phyloP scores from a whole-genome alignment of 35 echinoderm and acorn worm species.

The Eucidaris tribuloides region DNA sequence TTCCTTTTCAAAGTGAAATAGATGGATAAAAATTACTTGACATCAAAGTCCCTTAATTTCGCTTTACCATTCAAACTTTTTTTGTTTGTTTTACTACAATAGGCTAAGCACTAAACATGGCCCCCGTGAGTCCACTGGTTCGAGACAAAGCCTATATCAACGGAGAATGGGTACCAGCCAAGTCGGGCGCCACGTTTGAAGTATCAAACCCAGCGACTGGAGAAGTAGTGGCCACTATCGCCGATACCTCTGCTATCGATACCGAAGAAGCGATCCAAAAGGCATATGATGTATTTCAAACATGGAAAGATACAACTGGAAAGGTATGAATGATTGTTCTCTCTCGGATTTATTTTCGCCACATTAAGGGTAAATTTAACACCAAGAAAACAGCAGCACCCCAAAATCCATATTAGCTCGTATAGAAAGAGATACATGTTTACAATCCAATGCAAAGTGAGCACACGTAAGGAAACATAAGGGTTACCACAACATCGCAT shows the following conservation, averaged over 20 bases:
- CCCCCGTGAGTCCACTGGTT: constrained; percentile 4
- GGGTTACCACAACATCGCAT: too few species aligned
- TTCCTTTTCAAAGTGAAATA: too few species aligned
- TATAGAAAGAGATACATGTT: too few species aligned
- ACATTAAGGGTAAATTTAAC: too few species aligned
- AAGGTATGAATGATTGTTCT: constrained; percentile 27
- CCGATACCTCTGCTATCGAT: constrained; percentile 66
- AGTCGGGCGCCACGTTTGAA: constrained; percentile 54
- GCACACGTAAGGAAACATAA: too few species aligned
- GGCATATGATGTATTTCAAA: constrained; percentile 70
- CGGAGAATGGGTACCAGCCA: constrained; percentile 67
- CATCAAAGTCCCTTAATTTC: too few species aligned
- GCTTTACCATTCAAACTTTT: too few species aligned
- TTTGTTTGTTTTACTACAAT: too few species aligned
- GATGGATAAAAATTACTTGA: too few species aligned
- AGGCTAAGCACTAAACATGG: not conserved
- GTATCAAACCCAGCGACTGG: constrained; percentile 91
- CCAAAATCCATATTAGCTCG: too few species aligned
- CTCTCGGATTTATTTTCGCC: not conserved
- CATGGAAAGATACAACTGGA: constrained; percentile 73
- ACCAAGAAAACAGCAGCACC: too few species aligned
- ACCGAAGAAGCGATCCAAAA: constrained; percentile 64
- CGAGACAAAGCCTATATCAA: constrained; percentile 69
- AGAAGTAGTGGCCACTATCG: constrained; percentile 34
- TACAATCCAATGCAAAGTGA: too few species aligned